A percentile compares a stretch with the other conserved stretches of the same genome.
These are phyloP conservation scores for Pheosia tremula DNA, from an alignment of 2,888 invertebrate genomes.

Conservation along the genomic window DNA sequence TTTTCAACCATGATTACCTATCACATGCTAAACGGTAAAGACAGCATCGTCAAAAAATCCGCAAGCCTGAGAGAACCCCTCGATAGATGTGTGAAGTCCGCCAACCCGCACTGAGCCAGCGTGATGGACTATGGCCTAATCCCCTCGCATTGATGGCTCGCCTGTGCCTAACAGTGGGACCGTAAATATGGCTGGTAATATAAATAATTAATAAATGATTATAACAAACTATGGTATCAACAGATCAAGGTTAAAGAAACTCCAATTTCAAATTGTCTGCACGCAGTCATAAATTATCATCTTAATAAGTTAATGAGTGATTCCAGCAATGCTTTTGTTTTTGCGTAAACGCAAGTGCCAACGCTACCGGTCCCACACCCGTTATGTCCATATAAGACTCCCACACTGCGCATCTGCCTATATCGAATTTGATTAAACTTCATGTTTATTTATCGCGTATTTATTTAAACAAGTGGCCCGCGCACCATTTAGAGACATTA, in stretches of 20 bases:
- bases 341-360: slow-evolving; percentile 66
- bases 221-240: background rate
- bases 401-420: slow-evolving; percentile 74
- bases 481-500: slow-evolving; percentile 51
- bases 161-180: no score
- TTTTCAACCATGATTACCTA: no score
- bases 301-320: slow-evolving; percentile 82
- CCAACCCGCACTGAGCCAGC: no score
- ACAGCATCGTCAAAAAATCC: no score
- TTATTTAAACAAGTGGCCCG: slow-evolving; percentile 64
- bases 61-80: no score
- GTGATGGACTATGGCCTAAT: no score
- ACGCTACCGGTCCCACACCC: slow-evolving; percentile 62
- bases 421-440: slow-evolving; percentile 82
- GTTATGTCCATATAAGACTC: slow-evolving; percentile 75
- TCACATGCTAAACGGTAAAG: no score
- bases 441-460: slow-evolving; percentile 78
- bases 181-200: no score
- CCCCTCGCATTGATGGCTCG: no score
- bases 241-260: slow-evolving; percentile 39
- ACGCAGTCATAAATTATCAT: slow-evolving; percentile 78
- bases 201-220: background rate
- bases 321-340: slow-evolving; percentile 76
- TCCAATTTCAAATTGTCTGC: slow-evolving; percentile 69
- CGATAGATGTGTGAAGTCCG: no score